Conservation (phyloP, 2,113 vertebrate genomes). For the Sarotherodon lohbergeri region DNA sequence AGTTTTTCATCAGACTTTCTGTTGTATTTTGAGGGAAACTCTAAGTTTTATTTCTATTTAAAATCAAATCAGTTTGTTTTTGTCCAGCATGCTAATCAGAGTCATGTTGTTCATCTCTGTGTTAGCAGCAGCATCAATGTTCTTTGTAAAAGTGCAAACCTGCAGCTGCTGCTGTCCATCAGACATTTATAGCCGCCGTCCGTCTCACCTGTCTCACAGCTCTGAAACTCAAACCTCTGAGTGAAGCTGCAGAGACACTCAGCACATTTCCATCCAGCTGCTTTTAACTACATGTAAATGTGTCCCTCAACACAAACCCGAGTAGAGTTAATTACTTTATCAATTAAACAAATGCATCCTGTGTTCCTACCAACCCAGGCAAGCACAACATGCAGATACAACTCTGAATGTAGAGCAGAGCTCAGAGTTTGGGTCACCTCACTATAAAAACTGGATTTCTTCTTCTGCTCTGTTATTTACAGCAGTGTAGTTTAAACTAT, state of each 20-base stretch:
- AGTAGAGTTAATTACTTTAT: background rate
- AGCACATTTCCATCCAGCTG: background rate
- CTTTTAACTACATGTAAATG: background rate
- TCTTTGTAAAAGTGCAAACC: background rate
- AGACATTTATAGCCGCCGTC: slow-evolving; percentile 8
- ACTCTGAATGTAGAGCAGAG: background rate
- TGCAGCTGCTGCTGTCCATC: slow-evolving; percentile 1
- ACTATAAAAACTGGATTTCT: background rate
- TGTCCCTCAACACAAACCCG: background rate
- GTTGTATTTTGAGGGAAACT: background rate
- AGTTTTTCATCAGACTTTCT: background rate
- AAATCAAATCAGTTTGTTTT: background rate
- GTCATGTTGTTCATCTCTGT: background rate
- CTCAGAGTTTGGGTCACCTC: background rate
- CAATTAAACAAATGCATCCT: background rate
- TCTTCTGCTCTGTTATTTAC: background rate
- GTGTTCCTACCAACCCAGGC: background rate
- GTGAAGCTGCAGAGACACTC: background rate
- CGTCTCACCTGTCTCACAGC: background rate
- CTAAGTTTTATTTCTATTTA: background rate
- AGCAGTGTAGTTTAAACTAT: background rate
- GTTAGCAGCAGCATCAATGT: background rate
- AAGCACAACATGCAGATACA: background rate
- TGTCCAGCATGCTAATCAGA: background rate
- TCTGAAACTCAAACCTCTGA: background rate